Percentiles rank a stretch among this genome's conserved stretches.
phyloP scores from a whole-genome alignment of 2,888 invertebrate species.

The Melanotus villosus region DNA sequence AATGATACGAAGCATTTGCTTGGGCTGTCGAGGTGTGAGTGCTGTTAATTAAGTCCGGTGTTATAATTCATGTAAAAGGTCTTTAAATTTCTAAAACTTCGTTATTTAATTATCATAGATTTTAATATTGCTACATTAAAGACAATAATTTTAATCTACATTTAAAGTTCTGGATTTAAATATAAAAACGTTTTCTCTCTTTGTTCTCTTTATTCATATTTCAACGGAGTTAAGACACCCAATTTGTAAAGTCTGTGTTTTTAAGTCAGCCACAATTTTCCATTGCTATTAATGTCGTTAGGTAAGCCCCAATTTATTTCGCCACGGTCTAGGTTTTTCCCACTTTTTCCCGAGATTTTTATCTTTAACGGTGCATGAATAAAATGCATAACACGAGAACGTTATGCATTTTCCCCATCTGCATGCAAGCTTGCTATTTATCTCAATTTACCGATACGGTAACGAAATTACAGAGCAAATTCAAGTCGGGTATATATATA shows the following conservation, averaged over 20 bases:
- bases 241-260: not conserved
- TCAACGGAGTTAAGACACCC: not conserved
- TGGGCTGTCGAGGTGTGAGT: too few relatives aligned
- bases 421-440: constrained; percentile 2
- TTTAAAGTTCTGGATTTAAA: too few relatives aligned
- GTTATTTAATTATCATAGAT: too few relatives aligned
- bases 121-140: too few relatives aligned
- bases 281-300: not conserved
- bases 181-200: too few relatives aligned
- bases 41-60: too few relatives aligned
- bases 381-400: not conserved
- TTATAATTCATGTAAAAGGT: too few relatives aligned
- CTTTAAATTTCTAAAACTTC: too few relatives aligned
- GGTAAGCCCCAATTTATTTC: not conserved
- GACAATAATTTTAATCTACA: too few relatives aligned
- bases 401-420: not conserved
- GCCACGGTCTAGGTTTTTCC: not conserved
- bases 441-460: not conserved
- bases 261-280: constrained; percentile 2
- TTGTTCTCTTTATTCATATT: not conserved
- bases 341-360: not conserved
- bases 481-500: not conserved
- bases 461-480: not conserved
- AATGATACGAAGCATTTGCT: too few relatives aligned
- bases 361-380: not conserved